Evolutionary conservation across 1,140 invertebrate species (phyloP).

Genomic region (Oryzaephilus surinamensis): DNA sequence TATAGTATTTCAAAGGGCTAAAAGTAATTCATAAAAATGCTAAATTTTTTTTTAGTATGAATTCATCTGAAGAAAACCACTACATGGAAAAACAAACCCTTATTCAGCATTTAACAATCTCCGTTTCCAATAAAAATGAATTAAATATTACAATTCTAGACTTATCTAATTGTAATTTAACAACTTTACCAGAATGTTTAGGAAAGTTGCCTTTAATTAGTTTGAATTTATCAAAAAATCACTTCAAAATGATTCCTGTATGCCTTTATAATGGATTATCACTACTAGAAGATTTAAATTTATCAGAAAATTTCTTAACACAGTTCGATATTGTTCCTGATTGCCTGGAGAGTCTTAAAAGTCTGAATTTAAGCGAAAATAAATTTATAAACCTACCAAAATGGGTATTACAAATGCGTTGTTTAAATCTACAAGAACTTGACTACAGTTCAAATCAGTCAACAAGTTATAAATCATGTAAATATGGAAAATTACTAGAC

Average conservation of each 20-base stretch:
- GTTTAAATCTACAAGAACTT: slow-evolving; percentile 8
- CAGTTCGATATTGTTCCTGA: slow-evolving; percentile 9
- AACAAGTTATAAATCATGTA: slow-evolving; percentile 6
- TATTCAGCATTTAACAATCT: no score
- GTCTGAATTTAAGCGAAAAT: slow-evolving; percentile 7
- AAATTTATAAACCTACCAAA: slow-evolving; percentile 6
- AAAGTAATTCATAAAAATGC: no score
- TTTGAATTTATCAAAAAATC: slow-evolving; percentile 12
- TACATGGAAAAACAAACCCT: no score
- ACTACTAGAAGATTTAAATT: slow-evolving; percentile 6
- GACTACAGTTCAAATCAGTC: slow-evolving; percentile 9
- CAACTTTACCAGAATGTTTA: slow-evolving; percentile 3
- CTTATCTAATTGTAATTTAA: slow-evolving; percentile 10
- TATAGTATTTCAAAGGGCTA: no score
- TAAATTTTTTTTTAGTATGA: no score
- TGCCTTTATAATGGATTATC: slow-evolving; percentile 8
- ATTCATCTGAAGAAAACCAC: no score
- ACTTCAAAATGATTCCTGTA: slow-evolving; percentile 4
- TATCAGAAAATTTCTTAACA: slow-evolving; percentile 7
- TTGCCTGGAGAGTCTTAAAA: slow-evolving; percentile 6
- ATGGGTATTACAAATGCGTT: slow-evolving; percentile 10
- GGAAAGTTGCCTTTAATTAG: slow-evolving; percentile 1
- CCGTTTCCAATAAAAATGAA: no score
- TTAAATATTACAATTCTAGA: slow-evolving; percentile 5
- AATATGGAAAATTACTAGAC: slow-evolving; percentile 4